These are phyloP conservation scores for Drosophila aldrichi DNA, from an alignment of 2,888 invertebrate genomes.

Conservation along the genomic window DNA sequence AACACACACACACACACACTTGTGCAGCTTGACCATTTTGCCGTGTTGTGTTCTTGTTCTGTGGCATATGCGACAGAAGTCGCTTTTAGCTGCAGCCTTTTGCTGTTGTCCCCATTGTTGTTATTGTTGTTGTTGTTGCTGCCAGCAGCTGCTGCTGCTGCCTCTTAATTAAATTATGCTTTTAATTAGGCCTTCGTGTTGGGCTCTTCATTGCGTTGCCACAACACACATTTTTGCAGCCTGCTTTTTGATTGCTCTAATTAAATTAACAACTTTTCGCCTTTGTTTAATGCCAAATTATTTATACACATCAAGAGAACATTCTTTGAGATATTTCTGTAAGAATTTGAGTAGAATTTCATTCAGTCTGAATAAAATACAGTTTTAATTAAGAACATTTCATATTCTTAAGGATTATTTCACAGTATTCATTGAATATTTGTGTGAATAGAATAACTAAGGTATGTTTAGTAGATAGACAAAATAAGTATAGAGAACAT, in stretches of 20 bases:
- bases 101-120: constrained; percentile 17
- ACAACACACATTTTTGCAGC: constrained; percentile 30
- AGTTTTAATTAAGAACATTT: not conserved
- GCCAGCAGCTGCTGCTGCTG: constrained; percentile 36
- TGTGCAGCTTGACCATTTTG: constrained; percentile 42
- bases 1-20: constrained; percentile 12
- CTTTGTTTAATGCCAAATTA: constrained; percentile 45
- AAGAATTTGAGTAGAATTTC: not conserved
- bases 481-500: too few species aligned
- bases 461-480: too few species aligned
- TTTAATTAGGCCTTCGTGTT: constrained; percentile 71
- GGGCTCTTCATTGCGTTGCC: constrained; percentile 50
- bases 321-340: not conserved
- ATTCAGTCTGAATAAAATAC: not conserved
- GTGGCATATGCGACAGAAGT: constrained; percentile 67
- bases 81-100: constrained; percentile 34
- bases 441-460: not conserved
- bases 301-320: not conserved
- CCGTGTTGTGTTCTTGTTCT: constrained; percentile 60
- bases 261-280: constrained; percentile 39
- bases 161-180: constrained; percentile 77
- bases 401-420: not conserved
- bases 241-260: constrained; percentile 39
- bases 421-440: rapidly evolving
- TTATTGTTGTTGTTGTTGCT: constrained; percentile 21